Conservation (phyloP, 2,888 invertebrate species). For the Parnassius mnemosyne region DNA sequence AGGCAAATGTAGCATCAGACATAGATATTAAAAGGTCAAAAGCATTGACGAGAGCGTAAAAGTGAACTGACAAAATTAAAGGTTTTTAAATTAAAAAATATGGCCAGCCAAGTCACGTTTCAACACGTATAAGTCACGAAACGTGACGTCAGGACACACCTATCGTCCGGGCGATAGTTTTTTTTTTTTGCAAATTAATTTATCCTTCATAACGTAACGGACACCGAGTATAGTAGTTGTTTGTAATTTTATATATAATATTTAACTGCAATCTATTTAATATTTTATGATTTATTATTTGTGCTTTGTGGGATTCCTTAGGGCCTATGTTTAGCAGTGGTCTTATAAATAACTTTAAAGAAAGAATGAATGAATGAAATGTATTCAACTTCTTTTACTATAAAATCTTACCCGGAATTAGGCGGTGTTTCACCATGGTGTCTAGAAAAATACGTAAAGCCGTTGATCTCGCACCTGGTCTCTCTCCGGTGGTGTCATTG, state of each 20-base stretch:
- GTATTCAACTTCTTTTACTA: too few relatives aligned
- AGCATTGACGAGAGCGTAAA: conserved; percentile 21
- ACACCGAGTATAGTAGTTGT: conserved; percentile 2
- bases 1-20: conserved; percentile 1
- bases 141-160: conserved; percentile 51
- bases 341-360: too few relatives aligned
- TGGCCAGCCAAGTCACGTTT: conserved; percentile 58
- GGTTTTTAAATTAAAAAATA: conserved; percentile 34
- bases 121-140: conserved; percentile 48
- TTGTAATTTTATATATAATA: neutral
- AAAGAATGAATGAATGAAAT: too few relatives aligned
- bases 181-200: conserved; percentile 14
- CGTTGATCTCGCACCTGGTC: too few relatives aligned
- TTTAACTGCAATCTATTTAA: too few relatives aligned
- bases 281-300: too few relatives aligned
- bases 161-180: conserved; percentile 16
- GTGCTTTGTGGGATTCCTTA: too few relatives aligned
- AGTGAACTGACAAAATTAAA: conserved; percentile 28
- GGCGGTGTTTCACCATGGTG: too few relatives aligned
- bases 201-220: conserved; percentile 15
- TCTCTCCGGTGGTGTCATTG: too few relatives aligned
- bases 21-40: conserved; percentile 24
- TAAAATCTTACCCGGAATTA: too few relatives aligned
- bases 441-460: too few relatives aligned
- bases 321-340: too few relatives aligned